Evolutionary conservation across 2,113 vertebrate species (phyloP), one percentile per base, ranked within the genome.

Genomic region (Tupaia tana): DNA sequence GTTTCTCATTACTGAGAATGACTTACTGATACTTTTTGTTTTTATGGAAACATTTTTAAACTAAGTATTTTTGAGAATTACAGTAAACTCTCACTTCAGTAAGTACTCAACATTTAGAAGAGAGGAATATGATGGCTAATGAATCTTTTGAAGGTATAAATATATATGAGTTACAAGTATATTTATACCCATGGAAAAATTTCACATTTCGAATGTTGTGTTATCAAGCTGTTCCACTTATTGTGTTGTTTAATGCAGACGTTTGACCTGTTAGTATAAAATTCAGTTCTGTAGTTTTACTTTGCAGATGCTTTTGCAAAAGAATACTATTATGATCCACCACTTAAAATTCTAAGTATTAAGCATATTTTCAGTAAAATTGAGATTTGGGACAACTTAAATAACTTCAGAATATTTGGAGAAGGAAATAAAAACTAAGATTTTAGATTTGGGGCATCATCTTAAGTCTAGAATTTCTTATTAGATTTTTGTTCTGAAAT

Each of bases 401-500:
- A 90, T 93, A 25, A 88, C 13, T 82, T 24, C 2, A 34, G 31
- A 70, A 71, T 73, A 75, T 88, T 31, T 69, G 13, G 7, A 15
- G 10, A 71, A 90, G 25, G 63, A 80, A 91, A 34, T 61, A 43
- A 95, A 84, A 91, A 34, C 3, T 59, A 63, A 74, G 90, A 84
- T 7, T 11, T 58, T 52, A 10, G 10, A 82, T 87, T 93, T 85
- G 63, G 16, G 25, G 77, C 85, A 34, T 88, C 34, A 52, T 54
- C 43, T 64, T 10, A 71, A 52, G 7, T 81, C 61, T 81, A 19
- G 6, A 64, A 22, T 66, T 75, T 74, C 64, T 70, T 22, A 71
- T 86, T 93, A 82, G 54, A 80, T 77, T 81, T 92, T 95, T n/a
- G 27, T 43, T 67, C 31, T 88, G 25, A 92, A 95, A 95, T 87